Percentiles rank a stretch among this genome's conserved stretches.
These are phyloP conservation scores for Idaea biselata DNA, from an alignment of 2,888 invertebrate genomes.

Conservation along the genomic window DNA sequence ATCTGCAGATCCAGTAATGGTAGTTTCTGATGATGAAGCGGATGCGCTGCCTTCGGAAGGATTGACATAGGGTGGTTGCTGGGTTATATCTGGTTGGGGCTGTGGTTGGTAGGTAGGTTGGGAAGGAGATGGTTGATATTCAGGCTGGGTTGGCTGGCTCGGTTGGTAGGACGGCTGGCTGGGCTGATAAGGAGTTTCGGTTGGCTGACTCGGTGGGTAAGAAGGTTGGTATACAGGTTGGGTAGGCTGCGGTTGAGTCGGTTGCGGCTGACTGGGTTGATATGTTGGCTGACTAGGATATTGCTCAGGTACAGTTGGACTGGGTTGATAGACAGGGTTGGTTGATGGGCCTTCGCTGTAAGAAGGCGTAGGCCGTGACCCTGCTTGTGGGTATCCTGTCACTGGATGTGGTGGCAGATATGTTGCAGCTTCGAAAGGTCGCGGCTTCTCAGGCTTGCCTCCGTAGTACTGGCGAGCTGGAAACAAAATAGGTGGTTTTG, in stretches of 20 bases:
- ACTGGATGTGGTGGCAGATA: slow-evolving; percentile 64
- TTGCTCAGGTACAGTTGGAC: slow-evolving; percentile 29
- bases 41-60: slow-evolving; percentile 19
- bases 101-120: slow-evolving; percentile 19
- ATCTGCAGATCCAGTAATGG: slow-evolving; percentile 27
- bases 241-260: slow-evolving; percentile 36
- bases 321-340: slow-evolving; percentile 36
- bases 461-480: slow-evolving; percentile 86
- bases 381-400: slow-evolving; percentile 65
- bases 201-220: slow-evolving; percentile 35
- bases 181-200: slow-evolving; percentile 13
- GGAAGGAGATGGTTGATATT: slow-evolving; percentile 12
- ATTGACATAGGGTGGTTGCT: slow-evolving; percentile 25
- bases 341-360: slow-evolving; percentile 63
- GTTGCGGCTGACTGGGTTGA: slow-evolving; percentile 34
- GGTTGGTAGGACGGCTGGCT: slow-evolving; percentile 24
- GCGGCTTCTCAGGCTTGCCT: slow-evolving; percentile 83
- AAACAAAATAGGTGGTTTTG: slow-evolving; percentile 30
- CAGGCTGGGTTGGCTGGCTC: slow-evolving; percentile 31
- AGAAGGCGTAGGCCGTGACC: slow-evolving; percentile 63
- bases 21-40: slow-evolving; percentile 28
- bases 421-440: slow-evolving; percentile 81
- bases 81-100: slow-evolving; percentile 29
- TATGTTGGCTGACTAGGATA: slow-evolving; percentile 34
- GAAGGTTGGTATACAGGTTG: slow-evolving; percentile 37